Percentiles rank a stretch among this genome's conserved stretches.
phyloP scores from a whole-genome alignment of 2,888 invertebrate genomes.

The Cataglyphis albicans region DNA sequence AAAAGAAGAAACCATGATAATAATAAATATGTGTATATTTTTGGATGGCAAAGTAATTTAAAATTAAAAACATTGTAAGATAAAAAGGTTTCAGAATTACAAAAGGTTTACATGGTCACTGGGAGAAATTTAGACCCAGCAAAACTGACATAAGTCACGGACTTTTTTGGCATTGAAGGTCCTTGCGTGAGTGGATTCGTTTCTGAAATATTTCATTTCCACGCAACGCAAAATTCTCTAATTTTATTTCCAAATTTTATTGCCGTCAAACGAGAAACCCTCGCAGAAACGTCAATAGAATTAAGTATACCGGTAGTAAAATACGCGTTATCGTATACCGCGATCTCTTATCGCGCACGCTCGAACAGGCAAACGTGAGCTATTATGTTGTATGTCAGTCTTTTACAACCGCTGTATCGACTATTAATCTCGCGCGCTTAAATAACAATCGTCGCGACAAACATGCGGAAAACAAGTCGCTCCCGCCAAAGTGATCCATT shows the following conservation, averaged over 20 bases:
- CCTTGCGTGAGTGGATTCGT: not conserved
- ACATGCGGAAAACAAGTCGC: conserved; percentile 61
- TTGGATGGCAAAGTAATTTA: not conserved
- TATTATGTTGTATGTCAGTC: conserved; percentile 1
- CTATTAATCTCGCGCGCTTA: conserved; percentile 53
- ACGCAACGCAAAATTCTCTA: not conserved
- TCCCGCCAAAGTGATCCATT: conserved; percentile 54
- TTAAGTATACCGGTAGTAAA: conserved; percentile 8
- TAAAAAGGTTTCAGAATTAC: not conserved
- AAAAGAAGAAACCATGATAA: not conserved
- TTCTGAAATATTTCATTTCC: conserved; percentile 1
- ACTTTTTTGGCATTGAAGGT: not conserved
- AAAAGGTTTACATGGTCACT: not conserved
- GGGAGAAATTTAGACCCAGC: not conserved
- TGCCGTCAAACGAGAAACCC: not conserved
- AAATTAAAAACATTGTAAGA: not conserved
- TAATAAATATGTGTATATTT: not conserved
- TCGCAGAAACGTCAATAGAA: conserved; percentile 3
- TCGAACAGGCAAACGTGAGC: not conserved
- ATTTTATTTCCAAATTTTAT: conserved; percentile 4
- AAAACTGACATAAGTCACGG: not conserved
- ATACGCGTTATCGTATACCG: conserved; percentile 27
- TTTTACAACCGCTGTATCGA: conserved; percentile 27
- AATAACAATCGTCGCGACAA: conserved; percentile 59
- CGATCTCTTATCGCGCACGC: not conserved